phyloP scores from a whole-genome alignment of 1,140 invertebrate genomes.

The Drosophila paulistorum region DNA sequence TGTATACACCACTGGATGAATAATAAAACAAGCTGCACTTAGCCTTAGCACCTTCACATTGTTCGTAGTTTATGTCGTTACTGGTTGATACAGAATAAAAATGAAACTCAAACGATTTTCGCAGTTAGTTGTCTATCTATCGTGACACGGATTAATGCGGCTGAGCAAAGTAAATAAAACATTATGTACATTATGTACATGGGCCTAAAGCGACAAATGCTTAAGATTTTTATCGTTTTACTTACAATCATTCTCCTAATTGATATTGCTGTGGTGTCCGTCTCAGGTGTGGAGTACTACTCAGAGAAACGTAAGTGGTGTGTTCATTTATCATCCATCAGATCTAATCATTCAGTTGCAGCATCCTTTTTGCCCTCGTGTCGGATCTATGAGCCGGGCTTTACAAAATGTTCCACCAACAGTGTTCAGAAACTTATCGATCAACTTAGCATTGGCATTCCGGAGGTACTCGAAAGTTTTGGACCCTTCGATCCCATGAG shows the following conservation, averaged over 20 bases:
- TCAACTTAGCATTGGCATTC: conserved; percentile 84
- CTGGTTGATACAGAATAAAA: conserved; percentile 40
- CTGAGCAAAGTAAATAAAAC: conserved; percentile 22
- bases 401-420: conserved; percentile 86
- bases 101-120: conserved; percentile 8
- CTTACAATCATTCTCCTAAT: conserved; percentile 44
- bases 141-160: conserved; percentile 45
- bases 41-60: conserved; percentile 31
- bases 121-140: conserved; percentile 30
- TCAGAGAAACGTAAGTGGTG: conserved; percentile 66
- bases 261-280: conserved; percentile 25
- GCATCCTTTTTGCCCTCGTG: conserved; percentile 86
- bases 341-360: conserved; percentile 68
- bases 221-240: conserved; percentile 36
- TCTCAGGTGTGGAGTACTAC: conserved; percentile 55
- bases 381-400: conserved; percentile 85
- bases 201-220: conserved; percentile 12
- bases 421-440: conserved; percentile 86
- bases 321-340: neutral
- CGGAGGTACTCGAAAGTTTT: conserved; percentile 56
- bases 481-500: conserved; percentile 71
- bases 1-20: neutral
- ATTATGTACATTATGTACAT: conserved; percentile 56
- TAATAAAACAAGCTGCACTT: conserved; percentile 23
- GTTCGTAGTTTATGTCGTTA: conserved; percentile 14